Evolutionary conservation across 2,113 vertebrate genomes (phyloP).

Genomic region (Asarcornis scutulata): DNA sequence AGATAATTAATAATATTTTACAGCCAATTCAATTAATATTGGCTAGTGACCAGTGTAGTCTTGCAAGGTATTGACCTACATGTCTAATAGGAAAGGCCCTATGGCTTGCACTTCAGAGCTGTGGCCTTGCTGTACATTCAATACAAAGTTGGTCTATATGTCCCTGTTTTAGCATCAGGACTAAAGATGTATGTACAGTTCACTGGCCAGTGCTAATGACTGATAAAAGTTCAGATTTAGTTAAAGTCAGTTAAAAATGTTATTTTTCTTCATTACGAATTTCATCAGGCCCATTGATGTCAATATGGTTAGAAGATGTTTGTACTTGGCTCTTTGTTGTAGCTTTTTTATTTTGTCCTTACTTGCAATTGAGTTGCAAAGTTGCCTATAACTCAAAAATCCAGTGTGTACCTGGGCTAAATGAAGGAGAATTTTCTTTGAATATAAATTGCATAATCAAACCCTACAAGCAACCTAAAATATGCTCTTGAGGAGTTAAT

Average conservation of each 20-base stretch:
- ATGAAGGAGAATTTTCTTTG: background rate
- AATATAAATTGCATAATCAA: background rate
- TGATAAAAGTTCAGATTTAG: background rate
- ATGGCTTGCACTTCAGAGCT: background rate
- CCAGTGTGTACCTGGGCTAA: background rate
- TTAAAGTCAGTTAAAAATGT: background rate
- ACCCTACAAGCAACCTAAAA: background rate
- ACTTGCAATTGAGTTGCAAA: background rate
- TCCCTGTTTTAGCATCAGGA: background rate
- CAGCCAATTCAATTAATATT: background rate
- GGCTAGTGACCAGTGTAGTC: background rate
- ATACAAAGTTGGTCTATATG: background rate
- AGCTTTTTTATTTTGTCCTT: too few relatives aligned
- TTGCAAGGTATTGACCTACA: background rate
- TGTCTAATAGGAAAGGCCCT: background rate
- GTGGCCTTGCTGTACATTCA: background rate
- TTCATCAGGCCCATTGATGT: background rate
- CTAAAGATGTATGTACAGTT: fast-evolving
- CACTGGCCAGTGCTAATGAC: fast-evolving
- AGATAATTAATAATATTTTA: background rate
- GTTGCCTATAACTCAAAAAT: background rate
- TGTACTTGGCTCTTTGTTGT: background rate
- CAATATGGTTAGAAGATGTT: background rate
- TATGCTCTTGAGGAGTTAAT: background rate
- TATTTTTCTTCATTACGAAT: background rate